Conservation (phyloP, 2,113 vertebrate species). For the Spermophilus dauricus region DNA sequence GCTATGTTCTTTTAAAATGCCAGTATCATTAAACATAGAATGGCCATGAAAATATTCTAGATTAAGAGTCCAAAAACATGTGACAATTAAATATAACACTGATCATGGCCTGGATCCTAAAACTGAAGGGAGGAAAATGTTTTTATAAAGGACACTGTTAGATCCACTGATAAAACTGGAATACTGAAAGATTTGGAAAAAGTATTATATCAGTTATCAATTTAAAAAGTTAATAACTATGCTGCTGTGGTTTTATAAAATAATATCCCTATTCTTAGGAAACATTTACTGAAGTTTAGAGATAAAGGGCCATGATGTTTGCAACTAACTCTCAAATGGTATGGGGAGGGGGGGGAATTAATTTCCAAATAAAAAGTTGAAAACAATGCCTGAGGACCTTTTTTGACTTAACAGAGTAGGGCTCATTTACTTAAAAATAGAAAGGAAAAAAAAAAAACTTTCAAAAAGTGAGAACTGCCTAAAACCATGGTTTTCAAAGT, state of each 20-base stretch:
- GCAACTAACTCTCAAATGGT: background rate
- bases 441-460: background rate
- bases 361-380: slow-evolving; percentile 44
- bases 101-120: background rate
- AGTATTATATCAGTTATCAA: background rate
- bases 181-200: background rate
- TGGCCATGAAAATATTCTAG: background rate
- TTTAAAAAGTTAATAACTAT: background rate
- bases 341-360: background rate
- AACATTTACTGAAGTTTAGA: slow-evolving; percentile 1
- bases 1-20: background rate
- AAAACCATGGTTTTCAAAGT: background rate
- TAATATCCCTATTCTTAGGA: background rate
- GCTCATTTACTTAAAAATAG: background rate
- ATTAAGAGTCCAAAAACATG: background rate
- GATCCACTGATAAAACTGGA: background rate
- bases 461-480: background rate
- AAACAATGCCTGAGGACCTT: background rate
- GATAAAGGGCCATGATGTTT: background rate
- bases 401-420: background rate
- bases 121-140: background rate
- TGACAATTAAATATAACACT: background rate
- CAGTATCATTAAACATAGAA: background rate
- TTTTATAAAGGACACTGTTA: background rate
- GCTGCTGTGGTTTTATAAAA: background rate